Conservation (phyloP, 2,888 invertebrate species). For the Tryphoninae sp. region DNA sequence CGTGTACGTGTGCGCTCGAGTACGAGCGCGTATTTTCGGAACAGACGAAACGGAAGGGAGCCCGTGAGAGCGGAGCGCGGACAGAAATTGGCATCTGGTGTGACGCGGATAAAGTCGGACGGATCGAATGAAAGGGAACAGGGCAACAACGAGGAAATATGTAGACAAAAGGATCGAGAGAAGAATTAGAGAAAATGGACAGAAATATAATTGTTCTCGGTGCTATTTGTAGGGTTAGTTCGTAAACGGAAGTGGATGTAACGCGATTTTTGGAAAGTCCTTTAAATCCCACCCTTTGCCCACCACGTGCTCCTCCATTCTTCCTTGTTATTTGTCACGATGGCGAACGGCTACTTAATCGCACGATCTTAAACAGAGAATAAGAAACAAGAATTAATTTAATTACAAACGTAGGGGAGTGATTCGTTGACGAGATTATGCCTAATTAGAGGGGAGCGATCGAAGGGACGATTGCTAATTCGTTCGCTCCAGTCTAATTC, state of each 20-base stretch:
- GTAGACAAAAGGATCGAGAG: constrained; percentile 18
- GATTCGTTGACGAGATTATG: background rate
- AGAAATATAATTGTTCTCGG: background rate
- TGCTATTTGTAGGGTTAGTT: constrained; percentile 27
- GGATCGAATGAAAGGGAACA: constrained; percentile 17
- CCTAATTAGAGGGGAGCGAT: background rate
- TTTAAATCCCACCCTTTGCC: background rate
- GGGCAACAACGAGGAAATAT: constrained; percentile 1
- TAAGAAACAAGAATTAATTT: background rate
- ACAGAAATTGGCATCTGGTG: constrained; percentile 28
- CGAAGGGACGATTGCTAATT: too few species aligned
- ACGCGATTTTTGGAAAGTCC: constrained; percentile 5
- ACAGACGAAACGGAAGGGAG: constrained; percentile 8
- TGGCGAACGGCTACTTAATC: background rate
- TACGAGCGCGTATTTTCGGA: background rate
- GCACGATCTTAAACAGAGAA: constrained; percentile 39
- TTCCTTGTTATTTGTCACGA: background rate
- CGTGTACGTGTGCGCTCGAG: constrained; percentile 2
- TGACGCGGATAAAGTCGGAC: constrained; percentile 27
- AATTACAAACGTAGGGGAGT: background rate
- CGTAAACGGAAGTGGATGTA: constrained; percentile 17
- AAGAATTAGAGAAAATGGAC: constrained; percentile 24
- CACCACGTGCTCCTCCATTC: constrained; percentile 19
- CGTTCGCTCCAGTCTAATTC: too few species aligned
- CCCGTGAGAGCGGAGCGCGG: background rate